Conservation (phyloP, 2,888 invertebrate species). For the Hirtodrosophila trivittata region DNA sequence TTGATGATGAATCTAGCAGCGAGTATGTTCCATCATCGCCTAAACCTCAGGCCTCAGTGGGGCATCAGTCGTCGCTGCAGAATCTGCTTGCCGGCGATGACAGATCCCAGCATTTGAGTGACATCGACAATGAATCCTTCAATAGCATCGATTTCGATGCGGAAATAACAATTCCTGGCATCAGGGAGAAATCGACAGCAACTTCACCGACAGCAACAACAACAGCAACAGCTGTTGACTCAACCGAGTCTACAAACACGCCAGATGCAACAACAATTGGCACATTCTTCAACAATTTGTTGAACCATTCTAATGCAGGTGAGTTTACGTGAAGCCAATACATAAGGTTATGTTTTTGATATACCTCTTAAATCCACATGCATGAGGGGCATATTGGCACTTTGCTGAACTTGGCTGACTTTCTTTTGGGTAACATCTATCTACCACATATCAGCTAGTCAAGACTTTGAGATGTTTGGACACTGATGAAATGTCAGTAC, state of each 20-base stretch:
- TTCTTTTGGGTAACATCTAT: no score
- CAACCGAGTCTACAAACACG: slow-evolving; percentile 38
- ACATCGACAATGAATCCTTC: slow-evolving; percentile 84
- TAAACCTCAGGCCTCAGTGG: slow-evolving; percentile 48
- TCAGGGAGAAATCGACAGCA: slow-evolving; percentile 39
- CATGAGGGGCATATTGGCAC: slow-evolving; percentile 2
- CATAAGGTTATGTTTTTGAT: slow-evolving; percentile 26
- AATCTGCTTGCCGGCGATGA: slow-evolving; percentile 81
- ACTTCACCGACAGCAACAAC: slow-evolving; percentile 30
- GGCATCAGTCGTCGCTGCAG: slow-evolving; percentile 70
- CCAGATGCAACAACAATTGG: slow-evolving; percentile 81
- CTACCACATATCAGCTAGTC: no score
- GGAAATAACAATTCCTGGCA: slow-evolving; percentile 83
- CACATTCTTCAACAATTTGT: slow-evolving; percentile 83
- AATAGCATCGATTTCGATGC: slow-evolving; percentile 84
- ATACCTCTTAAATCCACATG: slow-evolving; percentile 10
- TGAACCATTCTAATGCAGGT: slow-evolving; percentile 83
- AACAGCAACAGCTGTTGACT: slow-evolving; percentile 47
- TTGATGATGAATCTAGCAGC: slow-evolving; percentile 41
- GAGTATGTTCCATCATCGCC: slow-evolving; percentile 31
- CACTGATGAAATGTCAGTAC: no score
- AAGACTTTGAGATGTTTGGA: no score
- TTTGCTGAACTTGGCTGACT: no score
- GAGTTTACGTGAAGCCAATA: slow-evolving; percentile 51
- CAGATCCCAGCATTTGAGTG: slow-evolving; percentile 83